Base-by-base conservation (phyloP, 1,140 invertebrate genomes). In the Lasaia peninsularis region DNA sequence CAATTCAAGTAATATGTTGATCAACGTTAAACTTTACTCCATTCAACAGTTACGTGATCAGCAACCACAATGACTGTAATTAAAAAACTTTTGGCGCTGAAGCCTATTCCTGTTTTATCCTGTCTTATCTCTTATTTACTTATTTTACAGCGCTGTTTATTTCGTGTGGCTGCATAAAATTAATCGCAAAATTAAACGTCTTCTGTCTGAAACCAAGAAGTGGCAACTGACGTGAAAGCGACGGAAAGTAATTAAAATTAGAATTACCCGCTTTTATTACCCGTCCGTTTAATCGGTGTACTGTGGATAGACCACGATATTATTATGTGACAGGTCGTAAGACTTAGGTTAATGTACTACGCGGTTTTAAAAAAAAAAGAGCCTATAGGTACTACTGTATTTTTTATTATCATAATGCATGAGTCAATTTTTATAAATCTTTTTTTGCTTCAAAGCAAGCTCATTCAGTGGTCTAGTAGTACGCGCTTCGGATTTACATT, bases 41-140 rank as follows among this genome's bases (percentile, higher is more conserved):
- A 40, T 18, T 16, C 8, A 40, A 40, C 9, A 18, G 5, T 18
- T 44, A 44, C 40, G 40, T 44, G 40, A 44, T 44, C 40, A 2
- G 40, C 18, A 44, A 44, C 18, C 40, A 44, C 18, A 44, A 44
- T 20, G 20, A 44, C 11, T 44, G 20, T 44, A 44, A 44, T 44
- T 44, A 44, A 44, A 44, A 44, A 44, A 44, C 40, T 44, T 44
- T 44, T 44, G 40, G 8, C 16, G 16, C 9, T 10, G 9, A 44
- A 44, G 16, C 40, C 16, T 44, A 18, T 16, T 10, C 18, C 16
- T 20, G 18, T 18, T 44, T 11, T 18, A 44, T 44, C 40, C 8
- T 44, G 4, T 18, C 40, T 14, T 44, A 40, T 40, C 35, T 40
- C 16, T 14, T 40, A 10, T 44, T 18, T 18, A 44, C 18, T 18